phyloP scores from a whole-genome alignment of 2,797 vertebrate species.

The Simalia tracyae region DNA sequence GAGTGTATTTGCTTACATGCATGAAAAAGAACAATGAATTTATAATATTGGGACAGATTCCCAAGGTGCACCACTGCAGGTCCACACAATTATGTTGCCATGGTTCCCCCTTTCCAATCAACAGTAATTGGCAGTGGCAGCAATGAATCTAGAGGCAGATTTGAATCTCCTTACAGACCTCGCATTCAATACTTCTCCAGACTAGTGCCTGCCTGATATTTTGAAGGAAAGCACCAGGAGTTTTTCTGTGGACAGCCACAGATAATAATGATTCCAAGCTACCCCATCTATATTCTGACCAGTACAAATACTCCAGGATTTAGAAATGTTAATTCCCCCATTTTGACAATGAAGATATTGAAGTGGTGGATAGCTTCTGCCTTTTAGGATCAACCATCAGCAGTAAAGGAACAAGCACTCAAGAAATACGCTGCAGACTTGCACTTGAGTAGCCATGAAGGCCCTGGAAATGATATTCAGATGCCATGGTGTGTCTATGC shows the following conservation, averaged over 20 bases:
- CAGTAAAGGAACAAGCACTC: background rate
- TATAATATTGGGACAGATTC: background rate
- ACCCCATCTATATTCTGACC: background rate
- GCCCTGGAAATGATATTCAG: background rate
- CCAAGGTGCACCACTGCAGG: background rate
- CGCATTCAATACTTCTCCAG: background rate
- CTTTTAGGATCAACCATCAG: background rate
- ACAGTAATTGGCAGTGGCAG: background rate
- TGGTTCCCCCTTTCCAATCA: background rate
- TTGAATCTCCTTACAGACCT: background rate
- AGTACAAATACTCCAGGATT: background rate
- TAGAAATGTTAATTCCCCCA: background rate
- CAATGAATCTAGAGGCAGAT: background rate
- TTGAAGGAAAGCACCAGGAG: background rate
- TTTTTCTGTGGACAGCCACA: background rate
- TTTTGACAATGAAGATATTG: background rate
- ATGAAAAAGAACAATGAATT: background rate
- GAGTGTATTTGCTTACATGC: background rate
- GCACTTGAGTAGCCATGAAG: background rate
- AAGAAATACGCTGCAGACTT: background rate
- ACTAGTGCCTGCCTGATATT: background rate
- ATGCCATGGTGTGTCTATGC: background rate
- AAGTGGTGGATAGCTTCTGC: background rate
- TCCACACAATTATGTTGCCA: background rate
- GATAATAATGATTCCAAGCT: background rate